phyloP scores from a whole-genome alignment of 2,797 vertebrate species.

The Mormyrops attenuatus region DNA sequence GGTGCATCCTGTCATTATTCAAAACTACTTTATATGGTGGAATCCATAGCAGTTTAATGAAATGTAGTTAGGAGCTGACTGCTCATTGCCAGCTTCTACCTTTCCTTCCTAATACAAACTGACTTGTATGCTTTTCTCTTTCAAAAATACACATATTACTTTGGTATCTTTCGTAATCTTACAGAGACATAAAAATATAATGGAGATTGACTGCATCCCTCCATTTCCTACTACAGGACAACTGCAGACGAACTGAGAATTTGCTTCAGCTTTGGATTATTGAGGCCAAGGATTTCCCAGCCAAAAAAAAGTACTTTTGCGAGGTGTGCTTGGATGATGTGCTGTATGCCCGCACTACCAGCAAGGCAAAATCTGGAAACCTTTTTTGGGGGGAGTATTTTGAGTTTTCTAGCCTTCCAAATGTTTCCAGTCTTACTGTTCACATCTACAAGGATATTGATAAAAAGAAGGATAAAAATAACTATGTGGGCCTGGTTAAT shows the following conservation, averaged over 20 bases:
- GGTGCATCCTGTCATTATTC: conserved; percentile 52
- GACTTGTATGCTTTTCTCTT: neutral
- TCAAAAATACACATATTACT: neutral
- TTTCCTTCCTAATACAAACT: neutral
- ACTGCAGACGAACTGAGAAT: conserved; percentile 82
- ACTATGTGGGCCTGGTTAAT: conserved; percentile 89
- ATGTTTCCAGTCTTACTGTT: conserved; percentile 78
- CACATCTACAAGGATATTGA: conserved; percentile 90
- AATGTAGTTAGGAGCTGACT: neutral
- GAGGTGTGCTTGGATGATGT: conserved; percentile 95
- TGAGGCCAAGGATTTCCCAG: conserved; percentile 89
- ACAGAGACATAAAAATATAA: neutral
- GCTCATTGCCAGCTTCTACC: neutral
- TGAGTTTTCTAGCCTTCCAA: conserved; percentile 77
- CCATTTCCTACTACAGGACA: conserved; percentile 67
- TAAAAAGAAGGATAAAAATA: conserved; percentile 96
- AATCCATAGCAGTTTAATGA: conserved; percentile 5
- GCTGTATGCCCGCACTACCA: conserved; percentile 89
- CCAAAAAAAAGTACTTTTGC: conserved; percentile 95
- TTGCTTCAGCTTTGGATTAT: conserved; percentile 92
- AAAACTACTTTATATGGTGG: neutral
- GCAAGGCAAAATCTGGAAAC: conserved; percentile 83
- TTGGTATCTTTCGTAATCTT: neutral
- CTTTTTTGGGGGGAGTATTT: conserved; percentile 98
- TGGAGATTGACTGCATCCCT: neutral